Evolutionary conservation across 23 tunicate genomes (phyloP).

Genomic region (Halocynthia aurantium): DNA sequence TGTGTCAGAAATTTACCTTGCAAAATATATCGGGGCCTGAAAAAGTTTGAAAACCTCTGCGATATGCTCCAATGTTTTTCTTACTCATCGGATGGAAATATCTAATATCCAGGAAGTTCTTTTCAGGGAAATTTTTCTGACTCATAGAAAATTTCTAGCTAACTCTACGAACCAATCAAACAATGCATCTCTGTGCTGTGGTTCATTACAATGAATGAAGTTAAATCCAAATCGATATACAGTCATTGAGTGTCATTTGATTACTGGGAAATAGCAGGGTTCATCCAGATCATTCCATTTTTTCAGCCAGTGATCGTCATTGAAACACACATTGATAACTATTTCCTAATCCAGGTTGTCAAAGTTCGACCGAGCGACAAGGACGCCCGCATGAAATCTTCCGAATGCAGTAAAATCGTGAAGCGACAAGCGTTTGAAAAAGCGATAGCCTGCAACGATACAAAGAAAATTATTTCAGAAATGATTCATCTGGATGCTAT

Average conservation of each 20-base stretch:
- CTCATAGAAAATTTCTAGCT: neutral
- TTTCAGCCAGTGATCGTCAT: neutral
- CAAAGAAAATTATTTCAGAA: slow-evolving; percentile 72
- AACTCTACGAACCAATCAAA: neutral
- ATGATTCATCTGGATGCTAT: slow-evolving; percentile 68
- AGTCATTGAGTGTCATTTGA: too few species aligned
- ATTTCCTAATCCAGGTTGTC: slow-evolving; percentile 31
- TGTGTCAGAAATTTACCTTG: too few species aligned
- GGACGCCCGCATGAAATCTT: slow-evolving; percentile 70
- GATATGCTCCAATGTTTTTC: too few species aligned
- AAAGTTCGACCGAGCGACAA: slow-evolving; percentile 75
- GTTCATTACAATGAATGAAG: neutral
- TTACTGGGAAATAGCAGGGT: too few species aligned
- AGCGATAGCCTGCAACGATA: slow-evolving; percentile 88
- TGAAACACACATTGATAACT: neutral
- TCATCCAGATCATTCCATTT: neutral
- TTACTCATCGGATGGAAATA: too few species aligned
- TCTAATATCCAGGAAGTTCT: neutral
- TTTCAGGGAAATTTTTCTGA: neutral
- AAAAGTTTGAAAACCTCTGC: too few species aligned
- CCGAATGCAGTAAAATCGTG: slow-evolving; percentile 96
- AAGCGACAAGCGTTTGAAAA: slow-evolving; percentile 96
- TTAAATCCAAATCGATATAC: neutral
- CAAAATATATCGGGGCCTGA: too few species aligned
- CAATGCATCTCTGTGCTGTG: neutral